Evolutionary conservation across 2,113 vertebrate genomes (phyloP).

Genomic region (Emydocephalus ijimae): DNA sequence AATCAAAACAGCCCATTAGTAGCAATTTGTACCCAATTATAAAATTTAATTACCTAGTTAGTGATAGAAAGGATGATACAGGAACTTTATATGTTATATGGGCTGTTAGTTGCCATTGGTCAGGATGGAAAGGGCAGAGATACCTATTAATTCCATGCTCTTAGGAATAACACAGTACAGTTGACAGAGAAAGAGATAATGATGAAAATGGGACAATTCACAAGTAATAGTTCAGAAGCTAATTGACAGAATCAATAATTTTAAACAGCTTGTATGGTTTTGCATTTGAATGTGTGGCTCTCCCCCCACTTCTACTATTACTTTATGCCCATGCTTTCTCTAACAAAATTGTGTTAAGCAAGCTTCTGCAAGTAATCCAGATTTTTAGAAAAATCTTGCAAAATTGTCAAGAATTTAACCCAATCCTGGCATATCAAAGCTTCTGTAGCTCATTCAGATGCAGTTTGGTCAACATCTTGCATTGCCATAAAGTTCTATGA

Average conservation of each 20-base stretch:
- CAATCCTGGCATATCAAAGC: background rate
- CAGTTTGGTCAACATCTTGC: background rate
- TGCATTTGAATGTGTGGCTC: background rate
- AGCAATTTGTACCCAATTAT: slow-evolving; percentile 21
- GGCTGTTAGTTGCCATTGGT: slow-evolving; percentile 17
- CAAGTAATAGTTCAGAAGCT: background rate
- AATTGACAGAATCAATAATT: background rate
- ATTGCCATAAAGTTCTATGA: background rate
- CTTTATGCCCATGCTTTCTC: background rate
- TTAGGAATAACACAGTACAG: background rate
- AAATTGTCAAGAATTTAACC: background rate
- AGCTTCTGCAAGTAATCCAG: background rate
- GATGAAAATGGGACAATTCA: background rate
- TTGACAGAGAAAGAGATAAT: background rate
- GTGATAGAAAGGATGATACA: slow-evolving; percentile 33
- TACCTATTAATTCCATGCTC: background rate
- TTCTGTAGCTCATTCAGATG: background rate
- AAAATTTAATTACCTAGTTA: slow-evolving; percentile 16
- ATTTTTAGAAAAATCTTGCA: background rate
- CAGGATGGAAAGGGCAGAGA: background rate
- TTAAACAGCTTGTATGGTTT: background rate
- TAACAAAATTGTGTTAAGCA: background rate
- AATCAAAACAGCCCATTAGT: slow-evolving; percentile 38
- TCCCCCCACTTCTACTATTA: background rate
- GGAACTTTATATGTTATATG: slow-evolving; percentile 28